phyloP scores from a whole-genome alignment of 2,113 vertebrate genomes.

The Hydrolagus affinis region DNA sequence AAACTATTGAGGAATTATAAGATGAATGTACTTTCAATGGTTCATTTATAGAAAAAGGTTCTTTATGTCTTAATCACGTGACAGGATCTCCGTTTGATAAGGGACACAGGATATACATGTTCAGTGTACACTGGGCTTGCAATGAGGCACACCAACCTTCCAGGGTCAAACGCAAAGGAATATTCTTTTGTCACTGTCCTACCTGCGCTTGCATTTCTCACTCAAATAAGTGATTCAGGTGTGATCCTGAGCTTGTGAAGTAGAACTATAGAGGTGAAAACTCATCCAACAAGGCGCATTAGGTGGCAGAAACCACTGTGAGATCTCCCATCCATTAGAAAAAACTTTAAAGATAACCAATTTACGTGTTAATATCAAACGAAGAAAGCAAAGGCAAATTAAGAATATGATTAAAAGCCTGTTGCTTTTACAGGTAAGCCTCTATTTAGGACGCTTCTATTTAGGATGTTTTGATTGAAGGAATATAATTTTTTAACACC shows the following conservation, averaged over 20 bases:
- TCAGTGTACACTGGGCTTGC: background rate
- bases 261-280: no score
- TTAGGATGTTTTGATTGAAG: no score
- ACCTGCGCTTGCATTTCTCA: background rate
- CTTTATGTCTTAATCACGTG: background rate
- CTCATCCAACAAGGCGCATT: background rate
- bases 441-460: no score
- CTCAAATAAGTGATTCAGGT: no score
- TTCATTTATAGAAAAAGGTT: background rate
- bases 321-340: background rate
- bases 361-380: no score
- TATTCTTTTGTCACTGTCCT: background rate
- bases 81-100: background rate
- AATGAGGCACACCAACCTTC: background rate
- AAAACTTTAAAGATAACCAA: background rate
- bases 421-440: no score
- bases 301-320: background rate
- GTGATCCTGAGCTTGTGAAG: no score
- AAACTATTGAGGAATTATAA: background rate
- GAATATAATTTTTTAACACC: no score
- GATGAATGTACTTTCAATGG: conserved; percentile 6
- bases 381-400: no score
- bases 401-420: no score
- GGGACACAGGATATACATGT: background rate
- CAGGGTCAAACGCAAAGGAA: background rate